Evolutionary conservation across 2,888 invertebrate species (phyloP).

Genomic region (Miltochrista miniata): DNA sequence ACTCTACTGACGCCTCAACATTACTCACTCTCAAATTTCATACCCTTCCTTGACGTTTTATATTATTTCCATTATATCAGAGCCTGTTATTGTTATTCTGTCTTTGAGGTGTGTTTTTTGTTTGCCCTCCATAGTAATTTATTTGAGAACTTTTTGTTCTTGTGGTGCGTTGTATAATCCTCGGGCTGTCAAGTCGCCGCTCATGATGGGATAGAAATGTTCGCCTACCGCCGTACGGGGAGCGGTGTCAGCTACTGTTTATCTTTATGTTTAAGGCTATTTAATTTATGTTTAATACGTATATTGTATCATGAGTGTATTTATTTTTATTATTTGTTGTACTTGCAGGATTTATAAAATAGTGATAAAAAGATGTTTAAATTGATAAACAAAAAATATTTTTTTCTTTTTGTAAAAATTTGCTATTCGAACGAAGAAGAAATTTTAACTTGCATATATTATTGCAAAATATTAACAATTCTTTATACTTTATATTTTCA

Average conservation of each 20-base stretch:
- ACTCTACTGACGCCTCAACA: slow-evolving; percentile 16
- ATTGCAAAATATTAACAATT: too few species aligned
- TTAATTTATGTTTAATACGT: slow-evolving; percentile 5
- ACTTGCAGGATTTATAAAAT: too few species aligned
- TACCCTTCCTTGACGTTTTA: slow-evolving; percentile 42
- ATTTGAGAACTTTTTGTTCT: slow-evolving; percentile 43
- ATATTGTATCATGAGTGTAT: neutral
- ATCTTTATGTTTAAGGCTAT: too few species aligned
- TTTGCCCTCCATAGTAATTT: slow-evolving; percentile 38
- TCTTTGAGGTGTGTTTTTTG: slow-evolving; percentile 62
- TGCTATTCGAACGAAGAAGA: too few species aligned
- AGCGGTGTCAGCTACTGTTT: slow-evolving; percentile 45
- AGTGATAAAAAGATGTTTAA: too few species aligned
- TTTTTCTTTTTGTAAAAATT: too few species aligned
- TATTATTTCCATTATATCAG: slow-evolving; percentile 60
- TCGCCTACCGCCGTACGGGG: slow-evolving; percentile 35
- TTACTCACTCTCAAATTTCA: slow-evolving; percentile 58
- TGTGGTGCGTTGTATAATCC: slow-evolving; percentile 49
- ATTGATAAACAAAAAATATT: too few species aligned
- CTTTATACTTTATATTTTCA: too few species aligned
- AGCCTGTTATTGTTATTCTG: slow-evolving; percentile 71
- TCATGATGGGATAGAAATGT: slow-evolving; percentile 51
- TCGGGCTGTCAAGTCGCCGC: slow-evolving; percentile 53
- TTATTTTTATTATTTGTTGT: too few species aligned
- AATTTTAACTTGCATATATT: too few species aligned